Evolutionary conservation across 1,140 invertebrate genomes (phyloP), one percentile per base, ranked within the genome.

Genomic region (Drosophila cardini): DNA sequence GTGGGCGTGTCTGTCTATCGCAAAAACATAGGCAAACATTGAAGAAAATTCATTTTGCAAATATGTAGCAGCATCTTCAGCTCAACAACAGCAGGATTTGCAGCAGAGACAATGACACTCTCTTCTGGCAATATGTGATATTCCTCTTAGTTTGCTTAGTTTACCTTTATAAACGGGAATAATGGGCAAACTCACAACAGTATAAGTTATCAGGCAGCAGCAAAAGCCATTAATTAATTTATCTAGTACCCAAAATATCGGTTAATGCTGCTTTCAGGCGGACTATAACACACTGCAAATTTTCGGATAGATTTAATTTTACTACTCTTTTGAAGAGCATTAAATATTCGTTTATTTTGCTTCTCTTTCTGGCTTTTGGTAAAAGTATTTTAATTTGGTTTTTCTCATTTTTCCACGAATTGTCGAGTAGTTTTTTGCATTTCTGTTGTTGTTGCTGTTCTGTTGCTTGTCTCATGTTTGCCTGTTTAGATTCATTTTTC

Each of bases 31-130:
- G 30, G 32, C 60, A 62, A 62, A 40, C 60, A 48, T 62, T 62
- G 61, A 76, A 62, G 78, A 76, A 76, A 80, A 76, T 80, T 57
- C 75, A 81, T 81, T 80, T 81, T 72, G 63, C 57, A 64, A 77
- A 82, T 63, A 73, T 68, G 79, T 58, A 78, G 57, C 68, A 73
- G 60, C 56, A 57, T 13, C 53, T 43, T 11, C 21, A 58, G 43
- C 46, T 11, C 34, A 7, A 43, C 6, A 45, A 10, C 15, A 4
- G 13, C 8, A 11, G 34, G 8, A 30, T 8, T 11, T 46, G 13
- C 30, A 1, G 18, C 26, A 32, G 53, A 67, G 42, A 38, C 42
- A 67, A 48, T 30, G 9, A 4, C 64, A 60, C 34, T 67, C 26
- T 16, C 26, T 7, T 34, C 6, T 7, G 13, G 48, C 30, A 26